Base-by-base conservation (phyloP, 2,888 invertebrate species). In the Deilephila elpenor region DNA sequence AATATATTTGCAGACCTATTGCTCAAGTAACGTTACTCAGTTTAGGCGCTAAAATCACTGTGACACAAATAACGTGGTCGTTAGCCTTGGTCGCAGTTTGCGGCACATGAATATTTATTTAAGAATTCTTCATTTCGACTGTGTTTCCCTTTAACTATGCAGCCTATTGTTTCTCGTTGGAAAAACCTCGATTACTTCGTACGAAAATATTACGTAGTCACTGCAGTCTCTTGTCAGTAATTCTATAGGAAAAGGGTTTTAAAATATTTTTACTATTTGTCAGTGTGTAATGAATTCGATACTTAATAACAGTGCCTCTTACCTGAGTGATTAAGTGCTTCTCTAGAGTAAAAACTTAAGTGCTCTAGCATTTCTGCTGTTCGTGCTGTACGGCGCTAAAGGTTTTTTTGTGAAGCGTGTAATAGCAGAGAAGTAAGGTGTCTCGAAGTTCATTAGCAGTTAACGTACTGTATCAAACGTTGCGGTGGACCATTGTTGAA, bases 41-140 rank as follows among this genome's bases (percentile, higher is more conserved):
- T 79, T 82, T 79, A 80, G 80, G 77, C 80, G 79, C 83, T 83
- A 80, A 84, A 85, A 86, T 84, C 83, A 79, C 79, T 81, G 76
- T 82, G 81, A 79, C 82, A 80, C 78, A 78, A 75, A 80, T 85
- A 85, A 86, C 83, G 83, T 82, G 80, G 83, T 78, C 79, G 82
- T 77, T 83, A 88, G 83, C 87, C 86, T 86, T 88, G 87, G 83
- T 80, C 78, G 78, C 79, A 83, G 79, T 87, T 86, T 87, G 82
- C 83, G 85, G 87, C 86, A 85, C 81, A 87, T 89, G 85, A 88
- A 88, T 89, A 89, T 88, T 87, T 83, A 87, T 80, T 79, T 80
- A 82, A 85, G 80, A 84, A 84, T 81, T 80, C 76, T 80, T 77
- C 76, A 75, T 78, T 79, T 82, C 37, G 56, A 67, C 59, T 73